Evolutionary conservation across 1,140 invertebrate genomes (phyloP).

Genomic region (Drosophila malerkotliana): DNA sequence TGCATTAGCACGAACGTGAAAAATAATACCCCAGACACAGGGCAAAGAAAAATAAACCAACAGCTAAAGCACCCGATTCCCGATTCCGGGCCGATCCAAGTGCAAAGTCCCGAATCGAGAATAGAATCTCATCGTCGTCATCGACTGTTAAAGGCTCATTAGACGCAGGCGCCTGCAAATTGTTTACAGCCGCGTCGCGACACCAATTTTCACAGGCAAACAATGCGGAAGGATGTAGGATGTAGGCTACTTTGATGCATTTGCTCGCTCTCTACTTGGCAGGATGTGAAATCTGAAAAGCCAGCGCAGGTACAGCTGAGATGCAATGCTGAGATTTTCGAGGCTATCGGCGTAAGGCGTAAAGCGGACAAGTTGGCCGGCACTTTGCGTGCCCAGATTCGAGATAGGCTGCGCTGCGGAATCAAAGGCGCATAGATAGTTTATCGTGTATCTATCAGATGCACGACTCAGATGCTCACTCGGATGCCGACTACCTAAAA

Average conservation of each 20-base stretch:
- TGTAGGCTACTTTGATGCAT: not conserved
- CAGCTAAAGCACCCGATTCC: slow-evolving; percentile 64
- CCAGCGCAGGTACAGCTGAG: slow-evolving; percentile 20
- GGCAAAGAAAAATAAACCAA: slow-evolving; percentile 64
- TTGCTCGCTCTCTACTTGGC: slow-evolving; percentile 15
- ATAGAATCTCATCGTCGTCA: slow-evolving; percentile 5
- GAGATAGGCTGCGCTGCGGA: slow-evolving; percentile 11
- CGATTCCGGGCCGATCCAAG: slow-evolving; percentile 18
- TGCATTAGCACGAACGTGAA: slow-evolving; percentile 74
- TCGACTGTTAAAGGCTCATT: slow-evolving; percentile 77
- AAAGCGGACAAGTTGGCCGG: slow-evolving; percentile 71
- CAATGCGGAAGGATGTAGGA: slow-evolving; percentile 67
- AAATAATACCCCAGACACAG: slow-evolving; percentile 62
- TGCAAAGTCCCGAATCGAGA: slow-evolving; percentile 26
- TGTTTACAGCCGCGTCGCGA: slow-evolving; percentile 81
- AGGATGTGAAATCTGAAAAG: slow-evolving; percentile 67
- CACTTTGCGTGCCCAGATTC: slow-evolving; percentile 71
- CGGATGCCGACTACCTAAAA: slow-evolving; percentile 64
- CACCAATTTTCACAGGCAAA: slow-evolving; percentile 82
- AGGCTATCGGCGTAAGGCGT: slow-evolving; percentile 61
- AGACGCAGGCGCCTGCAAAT: slow-evolving; percentile 81
- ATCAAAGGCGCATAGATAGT: slow-evolving; percentile 70
- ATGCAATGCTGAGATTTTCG: slow-evolving; percentile 1
- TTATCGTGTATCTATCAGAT: slow-evolving; percentile 60
- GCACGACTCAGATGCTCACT: slow-evolving; percentile 1